phyloP scores from a whole-genome alignment of 2,113 vertebrate species.

The Hippoglossus stenolepis region DNA sequence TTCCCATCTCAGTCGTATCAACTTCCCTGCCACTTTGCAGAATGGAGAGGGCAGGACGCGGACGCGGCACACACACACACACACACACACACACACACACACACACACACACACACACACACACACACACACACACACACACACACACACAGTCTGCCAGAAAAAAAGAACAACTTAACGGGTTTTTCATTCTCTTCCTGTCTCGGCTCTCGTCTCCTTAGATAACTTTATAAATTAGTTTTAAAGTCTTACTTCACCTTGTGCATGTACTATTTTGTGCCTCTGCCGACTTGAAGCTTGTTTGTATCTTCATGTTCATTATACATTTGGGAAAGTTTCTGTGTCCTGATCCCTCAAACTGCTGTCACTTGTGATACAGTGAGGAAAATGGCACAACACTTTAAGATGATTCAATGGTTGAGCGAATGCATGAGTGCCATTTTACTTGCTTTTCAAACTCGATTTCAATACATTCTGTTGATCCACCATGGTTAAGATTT shows the following conservation, averaged over 20 bases:
- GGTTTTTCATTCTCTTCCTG: slow-evolving; percentile 48
- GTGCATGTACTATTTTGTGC: background rate
- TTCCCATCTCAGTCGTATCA: slow-evolving; percentile 65
- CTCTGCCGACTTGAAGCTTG: background rate
- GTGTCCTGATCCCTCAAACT: background rate
- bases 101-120: too few relatives aligned
- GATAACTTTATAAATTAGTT: slow-evolving; percentile 1
- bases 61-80: too few relatives aligned
- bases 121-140: background rate
- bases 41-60: slow-evolving; percentile 39
- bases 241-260: background rate
- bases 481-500: too few relatives aligned
- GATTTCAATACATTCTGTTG: too few relatives aligned
- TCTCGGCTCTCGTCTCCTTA: background rate
- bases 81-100: slow-evolving; percentile 16
- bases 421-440: too few relatives aligned
- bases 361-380: background rate
- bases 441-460: too few relatives aligned
- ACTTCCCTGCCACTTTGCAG: slow-evolving; percentile 45
- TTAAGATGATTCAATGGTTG: too few relatives aligned
- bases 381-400: background rate
- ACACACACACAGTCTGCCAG: slow-evolving; percentile 21
- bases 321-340: background rate
- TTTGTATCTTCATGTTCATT: background rate
- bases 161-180: slow-evolving; percentile 35